Percentiles rank a stretch among this genome's conserved stretches.
Conservation (phyloP, 1,140 invertebrate species). For the Ceratina australensis region DNA sequence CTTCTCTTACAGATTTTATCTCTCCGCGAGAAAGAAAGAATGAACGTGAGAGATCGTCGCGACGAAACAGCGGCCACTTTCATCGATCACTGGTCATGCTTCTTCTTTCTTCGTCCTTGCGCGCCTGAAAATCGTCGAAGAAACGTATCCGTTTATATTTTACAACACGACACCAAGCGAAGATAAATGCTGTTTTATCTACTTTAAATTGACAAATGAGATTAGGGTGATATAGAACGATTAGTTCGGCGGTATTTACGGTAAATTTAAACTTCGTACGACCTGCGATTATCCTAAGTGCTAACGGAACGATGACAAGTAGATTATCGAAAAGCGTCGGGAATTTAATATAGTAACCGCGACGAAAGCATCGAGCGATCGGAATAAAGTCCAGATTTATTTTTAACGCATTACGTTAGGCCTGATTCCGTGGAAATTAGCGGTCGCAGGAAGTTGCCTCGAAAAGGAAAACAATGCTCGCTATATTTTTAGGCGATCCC, state of each 20-base stretch:
- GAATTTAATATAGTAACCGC: slow-evolving; percentile 4
- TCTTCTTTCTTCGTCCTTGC: not conserved
- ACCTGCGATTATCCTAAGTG: no score
- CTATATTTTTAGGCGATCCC: no score
- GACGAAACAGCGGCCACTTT: slow-evolving; percentile 7
- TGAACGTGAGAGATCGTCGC: slow-evolving; percentile 10
- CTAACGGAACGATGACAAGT: no score
- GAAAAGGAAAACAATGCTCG: not conserved
- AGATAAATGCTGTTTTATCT: no score
- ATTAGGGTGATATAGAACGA: not conserved
- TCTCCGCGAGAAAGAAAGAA: slow-evolving; percentile 1
- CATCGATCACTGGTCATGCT: slow-evolving; percentile 49
- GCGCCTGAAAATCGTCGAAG: slow-evolving; percentile 27
- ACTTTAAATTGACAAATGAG: not conserved
- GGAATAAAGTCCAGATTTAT: slow-evolving; percentile 45
- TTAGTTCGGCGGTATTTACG: no score
- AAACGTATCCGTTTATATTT: not conserved
- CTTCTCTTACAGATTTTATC: slow-evolving; percentile 20
- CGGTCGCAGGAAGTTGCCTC: not conserved
- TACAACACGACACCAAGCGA: no score
- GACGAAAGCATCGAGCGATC: slow-evolving; percentile 18
- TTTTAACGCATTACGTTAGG: slow-evolving; percentile 41
- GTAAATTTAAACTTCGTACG: no score
- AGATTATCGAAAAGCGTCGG: not conserved
- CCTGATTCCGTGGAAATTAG: not conserved